These are phyloP conservation scores for Eueides isabella DNA, from an alignment of 1,140 invertebrate species.

Conservation along the genomic window DNA sequence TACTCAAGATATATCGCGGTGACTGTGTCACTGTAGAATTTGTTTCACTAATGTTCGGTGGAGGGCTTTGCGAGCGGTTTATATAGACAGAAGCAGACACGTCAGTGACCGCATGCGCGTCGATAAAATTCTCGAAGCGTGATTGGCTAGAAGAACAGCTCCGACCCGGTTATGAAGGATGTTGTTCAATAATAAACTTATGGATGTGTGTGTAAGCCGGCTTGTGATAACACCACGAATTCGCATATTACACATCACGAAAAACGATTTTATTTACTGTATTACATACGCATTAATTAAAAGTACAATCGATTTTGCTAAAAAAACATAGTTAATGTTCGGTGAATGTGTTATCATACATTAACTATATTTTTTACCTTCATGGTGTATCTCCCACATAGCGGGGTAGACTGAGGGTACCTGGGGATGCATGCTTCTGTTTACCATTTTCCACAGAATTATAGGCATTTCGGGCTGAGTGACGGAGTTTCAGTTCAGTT, in stretches of 20 bases:
- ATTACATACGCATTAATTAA: too few relatives aligned
- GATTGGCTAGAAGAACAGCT: constrained; percentile 64
- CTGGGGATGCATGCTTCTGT: too few relatives aligned
- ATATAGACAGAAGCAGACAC: constrained; percentile 62
- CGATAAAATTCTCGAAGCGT: constrained; percentile 71
- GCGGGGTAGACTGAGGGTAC: too few relatives aligned
- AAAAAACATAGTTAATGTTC: too few relatives aligned
- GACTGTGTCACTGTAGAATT: constrained; percentile 57
- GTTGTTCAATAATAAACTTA: constrained; percentile 57
- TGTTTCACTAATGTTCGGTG: constrained; percentile 64
- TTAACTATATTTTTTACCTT: too few relatives aligned
- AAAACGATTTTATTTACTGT: too few relatives aligned
- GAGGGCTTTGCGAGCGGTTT: constrained; percentile 44
- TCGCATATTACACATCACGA: neutral
- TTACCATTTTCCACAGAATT: too few relatives aligned
- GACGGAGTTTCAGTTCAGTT: too few relatives aligned
- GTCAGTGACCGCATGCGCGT: constrained; percentile 79
- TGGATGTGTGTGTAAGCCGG: constrained; percentile 61
- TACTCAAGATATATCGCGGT: constrained; percentile 43
- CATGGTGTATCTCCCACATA: too few relatives aligned
- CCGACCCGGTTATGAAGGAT: constrained; percentile 64
- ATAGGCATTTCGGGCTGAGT: too few relatives aligned
- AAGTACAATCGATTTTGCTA: too few relatives aligned
- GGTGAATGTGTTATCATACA: too few relatives aligned
- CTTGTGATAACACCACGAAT: constrained; percentile 47